These are phyloP conservation scores for Panonychus citri DNA, from an alignment of 1,140 invertebrate species.

Conservation along the genomic window DNA sequence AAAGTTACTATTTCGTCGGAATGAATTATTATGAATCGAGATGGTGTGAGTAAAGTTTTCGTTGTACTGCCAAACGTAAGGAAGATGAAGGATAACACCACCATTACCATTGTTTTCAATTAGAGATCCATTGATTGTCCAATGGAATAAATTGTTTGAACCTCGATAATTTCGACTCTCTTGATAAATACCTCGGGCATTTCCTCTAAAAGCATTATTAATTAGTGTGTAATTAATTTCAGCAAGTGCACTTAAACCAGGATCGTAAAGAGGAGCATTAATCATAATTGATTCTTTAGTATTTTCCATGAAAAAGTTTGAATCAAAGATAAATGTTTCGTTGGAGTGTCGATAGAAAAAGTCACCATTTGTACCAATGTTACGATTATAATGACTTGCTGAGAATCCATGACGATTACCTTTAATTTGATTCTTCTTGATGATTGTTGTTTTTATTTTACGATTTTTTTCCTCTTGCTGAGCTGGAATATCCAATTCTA, in stretches of 20 bases:
- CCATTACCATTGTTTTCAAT: conserved; percentile 49
- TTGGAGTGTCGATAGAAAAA: conserved; percentile 56
- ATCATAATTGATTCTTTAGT: conserved; percentile 50
- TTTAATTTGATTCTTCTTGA: conserved; percentile 31
- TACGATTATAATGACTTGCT: conserved; percentile 61
- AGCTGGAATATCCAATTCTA: neutral
- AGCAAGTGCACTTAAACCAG: neutral
- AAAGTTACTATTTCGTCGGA: conserved; percentile 62
- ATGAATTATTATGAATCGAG: conserved; percentile 59
- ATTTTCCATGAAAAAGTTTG: conserved; percentile 13
- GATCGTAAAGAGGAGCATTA: conserved; percentile 56
- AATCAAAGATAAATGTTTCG: conserved; percentile 40
- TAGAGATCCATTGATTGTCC: conserved; percentile 62
- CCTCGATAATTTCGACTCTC: conserved; percentile 66
- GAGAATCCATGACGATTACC: conserved; percentile 56
- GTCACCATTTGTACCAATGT: conserved; percentile 25
- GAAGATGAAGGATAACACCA: conserved; percentile 58
- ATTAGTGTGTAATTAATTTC: conserved; percentile 59
- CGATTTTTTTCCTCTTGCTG: neutral
- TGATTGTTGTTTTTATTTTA: conserved; percentile 12
- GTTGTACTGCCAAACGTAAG: conserved; percentile 84
- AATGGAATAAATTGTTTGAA: conserved; percentile 84
- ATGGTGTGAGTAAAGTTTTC: conserved; percentile 79
- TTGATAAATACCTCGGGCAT: conserved; percentile 44
- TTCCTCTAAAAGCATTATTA: conserved; percentile 50